phyloP scores from a whole-genome alignment of 1,140 invertebrate genomes.

The Dreissena polymorpha region DNA sequence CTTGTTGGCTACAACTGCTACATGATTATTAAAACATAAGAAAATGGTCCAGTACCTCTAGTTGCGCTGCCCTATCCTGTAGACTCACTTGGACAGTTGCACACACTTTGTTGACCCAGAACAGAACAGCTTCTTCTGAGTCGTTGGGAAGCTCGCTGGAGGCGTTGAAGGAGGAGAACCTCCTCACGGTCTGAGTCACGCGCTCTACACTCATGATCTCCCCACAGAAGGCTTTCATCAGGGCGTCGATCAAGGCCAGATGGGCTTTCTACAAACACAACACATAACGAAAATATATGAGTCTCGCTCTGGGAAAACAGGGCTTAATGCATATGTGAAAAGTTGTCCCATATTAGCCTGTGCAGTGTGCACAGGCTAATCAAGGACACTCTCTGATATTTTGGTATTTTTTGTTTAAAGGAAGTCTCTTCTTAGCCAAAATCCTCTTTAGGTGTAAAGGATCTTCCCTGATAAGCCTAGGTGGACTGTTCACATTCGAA shows the following conservation, averaged over 20 bases:
- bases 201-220: constrained; percentile 95
- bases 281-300: background rate
- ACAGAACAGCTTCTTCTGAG: constrained; percentile 92
- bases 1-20: too few relatives aligned
- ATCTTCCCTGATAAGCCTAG: too few relatives aligned
- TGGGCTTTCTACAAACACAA: constrained; percentile 90
- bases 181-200: constrained; percentile 89
- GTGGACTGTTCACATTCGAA: background rate
- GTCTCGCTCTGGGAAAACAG: too few relatives aligned
- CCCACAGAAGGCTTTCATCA: constrained; percentile 97
- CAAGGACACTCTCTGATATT: too few relatives aligned
- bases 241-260: constrained; percentile 97
- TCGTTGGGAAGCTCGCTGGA: constrained; percentile 83
- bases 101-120: constrained; percentile 94
- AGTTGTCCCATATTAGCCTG: background rate
- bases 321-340: background rate
- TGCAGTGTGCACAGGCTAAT: background rate
- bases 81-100: constrained; percentile 72
- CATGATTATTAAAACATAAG: too few relatives aligned
- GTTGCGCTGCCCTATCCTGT: too few relatives aligned
- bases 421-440: too few relatives aligned
- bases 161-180: constrained; percentile 79
- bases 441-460: too few relatives aligned
- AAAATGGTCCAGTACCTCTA: too few relatives aligned
- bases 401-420: too few relatives aligned